phyloP scores from a whole-genome alignment of 1,140 invertebrate genomes.

The Aplysia californica region DNA sequence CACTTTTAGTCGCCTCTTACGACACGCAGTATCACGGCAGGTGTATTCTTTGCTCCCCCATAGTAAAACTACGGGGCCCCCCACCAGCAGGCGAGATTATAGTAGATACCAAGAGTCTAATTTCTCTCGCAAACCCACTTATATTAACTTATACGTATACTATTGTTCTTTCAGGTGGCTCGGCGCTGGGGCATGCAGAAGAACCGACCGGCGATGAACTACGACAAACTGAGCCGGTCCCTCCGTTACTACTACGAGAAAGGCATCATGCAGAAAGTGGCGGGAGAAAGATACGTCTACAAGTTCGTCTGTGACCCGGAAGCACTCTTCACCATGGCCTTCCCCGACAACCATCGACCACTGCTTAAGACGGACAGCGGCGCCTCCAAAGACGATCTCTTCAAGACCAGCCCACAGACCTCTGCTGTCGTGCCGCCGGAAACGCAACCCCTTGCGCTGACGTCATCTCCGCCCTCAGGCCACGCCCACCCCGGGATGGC shows the following conservation, averaged over 20 bases:
- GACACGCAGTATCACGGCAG: no score
- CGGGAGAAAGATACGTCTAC: slow-evolving; percentile 95
- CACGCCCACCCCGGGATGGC: slow-evolving; percentile 35
- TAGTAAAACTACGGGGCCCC: no score
- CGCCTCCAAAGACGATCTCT: slow-evolving; percentile 37
- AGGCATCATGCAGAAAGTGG: slow-evolving; percentile 75
- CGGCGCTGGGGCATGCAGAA: slow-evolving; percentile 73
- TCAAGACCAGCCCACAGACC: slow-evolving; percentile 21
- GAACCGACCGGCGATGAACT: slow-evolving; percentile 95
- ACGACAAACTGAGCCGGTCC: slow-evolving; percentile 93
- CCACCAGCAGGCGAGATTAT: no score
- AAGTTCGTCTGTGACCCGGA: slow-evolving; percentile 96
- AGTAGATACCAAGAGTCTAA: no score
- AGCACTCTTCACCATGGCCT: slow-evolving; percentile 89
- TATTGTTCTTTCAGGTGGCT: no score
- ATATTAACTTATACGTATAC: no score
- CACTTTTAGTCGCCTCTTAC: no score
- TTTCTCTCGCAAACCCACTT: no score
- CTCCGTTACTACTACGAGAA: slow-evolving; percentile 96
- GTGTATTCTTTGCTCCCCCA: no score
- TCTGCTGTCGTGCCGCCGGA: slow-evolving; percentile 40
- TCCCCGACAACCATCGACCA: slow-evolving; percentile 64
- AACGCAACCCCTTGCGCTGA: slow-evolving; percentile 36
- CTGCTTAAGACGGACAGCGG: slow-evolving; percentile 51
- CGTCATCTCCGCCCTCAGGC: slow-evolving; percentile 29